A percentile compares a stretch with the other conserved stretches of the same genome.
phyloP scores from a whole-genome alignment of 2,113 vertebrate species.

The Scomber scombrus region DNA sequence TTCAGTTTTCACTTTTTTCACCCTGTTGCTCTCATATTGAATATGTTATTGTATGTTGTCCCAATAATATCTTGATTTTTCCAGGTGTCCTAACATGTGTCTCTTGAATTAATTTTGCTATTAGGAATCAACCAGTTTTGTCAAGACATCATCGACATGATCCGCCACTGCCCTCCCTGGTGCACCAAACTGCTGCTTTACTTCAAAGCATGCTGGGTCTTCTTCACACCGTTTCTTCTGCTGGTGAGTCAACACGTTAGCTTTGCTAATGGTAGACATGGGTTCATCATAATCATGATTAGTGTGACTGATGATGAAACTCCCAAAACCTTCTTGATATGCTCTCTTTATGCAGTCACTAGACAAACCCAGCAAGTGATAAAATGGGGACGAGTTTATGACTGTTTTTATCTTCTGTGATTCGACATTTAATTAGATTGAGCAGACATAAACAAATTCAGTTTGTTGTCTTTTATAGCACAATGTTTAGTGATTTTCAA shows the following conservation, averaged over 20 bases:
- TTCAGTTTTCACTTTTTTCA: background rate
- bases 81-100: background rate
- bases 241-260: conserved; percentile 74
- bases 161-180: conserved; percentile 85
- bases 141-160: conserved; percentile 88
- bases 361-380: too few relatives aligned
- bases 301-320: too few relatives aligned
- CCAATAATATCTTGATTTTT: background rate
- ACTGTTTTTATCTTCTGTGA: too few relatives aligned
- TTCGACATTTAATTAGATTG: too few relatives aligned
- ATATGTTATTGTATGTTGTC: background rate
- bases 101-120: conserved; percentile 13
- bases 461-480: background rate
- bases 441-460: too few relatives aligned
- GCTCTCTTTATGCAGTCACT: too few relatives aligned
- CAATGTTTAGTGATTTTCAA: background rate
- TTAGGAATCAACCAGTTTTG: conserved; percentile 89
- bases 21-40: background rate
- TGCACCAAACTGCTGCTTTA: conserved; percentile 85
- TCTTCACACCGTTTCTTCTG: conserved; percentile 86
- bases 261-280: too few relatives aligned
- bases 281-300: too few relatives aligned
- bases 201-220: conserved; percentile 88
- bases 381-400: too few relatives aligned
- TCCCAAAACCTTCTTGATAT: too few relatives aligned